Evolutionary conservation across 2,113 vertebrate species (phyloP), one percentile per base, ranked within the genome.

Genomic region (Saccopteryx leptura): DNA sequence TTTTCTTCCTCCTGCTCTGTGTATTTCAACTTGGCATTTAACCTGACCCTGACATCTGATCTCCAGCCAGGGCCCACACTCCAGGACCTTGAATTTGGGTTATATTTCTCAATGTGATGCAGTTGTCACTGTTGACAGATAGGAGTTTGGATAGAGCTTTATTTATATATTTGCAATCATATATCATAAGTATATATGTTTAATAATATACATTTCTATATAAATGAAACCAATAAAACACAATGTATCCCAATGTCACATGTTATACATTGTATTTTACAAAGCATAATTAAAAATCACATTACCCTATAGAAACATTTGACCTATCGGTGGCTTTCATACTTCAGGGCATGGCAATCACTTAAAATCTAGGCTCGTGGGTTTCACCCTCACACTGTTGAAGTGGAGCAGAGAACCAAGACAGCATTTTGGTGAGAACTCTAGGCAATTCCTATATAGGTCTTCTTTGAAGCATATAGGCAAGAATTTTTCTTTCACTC

Each of bases 391-490:
- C 23, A 48, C 18, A 91, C 46, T 54, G 69, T 60, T 31, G 21
- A 74, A 15, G 7, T 1, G n/a, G 24, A 31, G 18, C 68, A 21
- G n/a, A 81, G 56, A 33, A 71, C 11, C 7, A 56, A 90, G 26
- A 63, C 56, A 50, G 7, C 18, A 71, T 72, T 83, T 82, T 82
- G 46, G 58, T 61, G 24, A 76, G 56, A 14, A 31, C n/a, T 21
- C 13, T 23, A 31, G 28, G 80, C 50, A 28, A 80, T 83, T 65
- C 33, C 74, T 54, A 96, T 7, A 15, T 21, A 76, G 52, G 8
- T 84, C 31, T 8, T 60, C 68, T 75, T 66, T 92, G n/a, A 93
- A 88, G 88, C 90, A 71, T 12, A n/a, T 3, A 90, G 39, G 15
- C 52, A 74, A 74, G 65, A 24, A 1, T 56, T 83, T 94, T 88